These are phyloP conservation scores for Crenichthys baileyi DNA, from an alignment of 2,797 vertebrate species.

Conservation along the genomic window DNA sequence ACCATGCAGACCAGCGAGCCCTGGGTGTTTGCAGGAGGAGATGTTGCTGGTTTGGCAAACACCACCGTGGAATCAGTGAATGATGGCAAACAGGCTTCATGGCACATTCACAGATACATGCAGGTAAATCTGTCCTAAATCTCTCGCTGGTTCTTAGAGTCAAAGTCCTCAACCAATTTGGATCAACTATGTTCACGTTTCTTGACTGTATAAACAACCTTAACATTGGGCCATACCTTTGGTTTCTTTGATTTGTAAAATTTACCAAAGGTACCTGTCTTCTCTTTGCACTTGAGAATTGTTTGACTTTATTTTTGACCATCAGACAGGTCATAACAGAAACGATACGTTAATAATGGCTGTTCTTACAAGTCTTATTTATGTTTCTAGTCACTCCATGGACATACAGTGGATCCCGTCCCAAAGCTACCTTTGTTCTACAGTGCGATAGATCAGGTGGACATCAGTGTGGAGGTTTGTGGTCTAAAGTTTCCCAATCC, in stretches of 20 bases:
- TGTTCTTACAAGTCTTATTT: not conserved
- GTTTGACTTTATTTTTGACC: not conserved
- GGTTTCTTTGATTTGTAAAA: not conserved
- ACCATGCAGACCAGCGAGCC: slow-evolving; percentile 94
- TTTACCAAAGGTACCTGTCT: too few relatives aligned
- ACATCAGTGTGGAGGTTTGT: slow-evolving; percentile 89
- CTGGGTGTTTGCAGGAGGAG: slow-evolving; percentile 95
- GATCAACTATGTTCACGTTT: not conserved
- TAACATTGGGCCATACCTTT: not conserved
- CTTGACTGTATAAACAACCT: not conserved
- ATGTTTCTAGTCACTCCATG: slow-evolving; percentile 80
- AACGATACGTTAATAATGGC: not conserved
- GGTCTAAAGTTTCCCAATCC: slow-evolving; percentile 91
- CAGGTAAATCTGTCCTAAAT: slow-evolving; percentile 80
- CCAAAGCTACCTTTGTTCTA: slow-evolving; percentile 89
- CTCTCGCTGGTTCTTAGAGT: not conserved
- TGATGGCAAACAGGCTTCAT: slow-evolving; percentile 96
- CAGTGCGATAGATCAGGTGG: slow-evolving; percentile 88
- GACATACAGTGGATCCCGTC: slow-evolving; percentile 71
- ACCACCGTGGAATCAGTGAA: slow-evolving; percentile 95
- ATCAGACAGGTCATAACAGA: not conserved
- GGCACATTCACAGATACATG: slow-evolving; percentile 93
- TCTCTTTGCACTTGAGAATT: not conserved
- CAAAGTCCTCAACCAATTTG: not conserved
- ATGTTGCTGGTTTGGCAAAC: slow-evolving; percentile 89